Percentiles rank a stretch among this genome's conserved stretches.
Conservation (phyloP, 2,113 vertebrate species). For the Indicator indicator region DNA sequence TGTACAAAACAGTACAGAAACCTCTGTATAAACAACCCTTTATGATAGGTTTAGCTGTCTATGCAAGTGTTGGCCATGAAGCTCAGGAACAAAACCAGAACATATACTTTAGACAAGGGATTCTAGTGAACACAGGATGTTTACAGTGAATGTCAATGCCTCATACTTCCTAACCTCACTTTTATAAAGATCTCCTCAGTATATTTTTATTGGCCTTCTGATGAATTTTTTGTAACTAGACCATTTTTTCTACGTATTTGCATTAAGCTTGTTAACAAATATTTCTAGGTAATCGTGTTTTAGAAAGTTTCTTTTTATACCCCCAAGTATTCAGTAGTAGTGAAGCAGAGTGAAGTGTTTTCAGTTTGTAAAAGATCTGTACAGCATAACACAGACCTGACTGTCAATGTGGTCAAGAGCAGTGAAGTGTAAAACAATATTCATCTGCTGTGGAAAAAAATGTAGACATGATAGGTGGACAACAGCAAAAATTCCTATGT, state of each 20-base stretch:
- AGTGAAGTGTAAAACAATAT: slow-evolving; percentile 7
- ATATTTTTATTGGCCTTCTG: slow-evolving; percentile 81
- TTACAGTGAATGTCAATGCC: slow-evolving; percentile 81
- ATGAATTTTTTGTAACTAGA: slow-evolving; percentile 74
- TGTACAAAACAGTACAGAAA: neutral
- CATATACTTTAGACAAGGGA: slow-evolving; percentile 75
- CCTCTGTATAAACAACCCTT: slow-evolving; percentile 3
- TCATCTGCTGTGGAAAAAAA: neutral
- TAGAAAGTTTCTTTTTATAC: slow-evolving; percentile 61
- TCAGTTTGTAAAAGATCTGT: neutral
- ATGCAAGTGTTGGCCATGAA: slow-evolving; percentile 75
- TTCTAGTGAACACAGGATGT: slow-evolving; percentile 74
- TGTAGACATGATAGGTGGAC: neutral
- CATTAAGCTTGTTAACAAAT: slow-evolving; percentile 76
- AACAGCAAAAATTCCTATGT: neutral
- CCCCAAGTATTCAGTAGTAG: slow-evolving; percentile 60
- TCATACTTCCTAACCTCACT: slow-evolving; percentile 78
- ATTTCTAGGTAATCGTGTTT: slow-evolving; percentile 73
- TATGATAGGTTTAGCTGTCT: slow-evolving; percentile 70
- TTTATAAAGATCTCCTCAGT: slow-evolving; percentile 76
- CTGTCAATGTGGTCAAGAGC: slow-evolving; percentile 13
- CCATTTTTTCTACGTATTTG: slow-evolving; percentile 71
- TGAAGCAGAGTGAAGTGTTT: slow-evolving; percentile 51
- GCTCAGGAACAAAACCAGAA: slow-evolving; percentile 79
- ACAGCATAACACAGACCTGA: neutral